Conservation (phyloP, 2,888 invertebrate species). For the Subacronicta megacephala region DNA sequence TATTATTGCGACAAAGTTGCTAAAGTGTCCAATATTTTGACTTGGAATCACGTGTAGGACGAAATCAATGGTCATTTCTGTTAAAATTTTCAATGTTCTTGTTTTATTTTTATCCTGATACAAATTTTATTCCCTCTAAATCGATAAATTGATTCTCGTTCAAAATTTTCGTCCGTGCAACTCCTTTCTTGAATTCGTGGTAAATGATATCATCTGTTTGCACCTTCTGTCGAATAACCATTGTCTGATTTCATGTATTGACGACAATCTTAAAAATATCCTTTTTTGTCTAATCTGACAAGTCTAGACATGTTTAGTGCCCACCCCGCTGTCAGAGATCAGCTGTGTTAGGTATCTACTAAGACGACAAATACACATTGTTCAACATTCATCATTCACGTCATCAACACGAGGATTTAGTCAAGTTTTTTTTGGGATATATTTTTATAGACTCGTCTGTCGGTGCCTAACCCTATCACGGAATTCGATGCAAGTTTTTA, state of each 20-base stretch:
- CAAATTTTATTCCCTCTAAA: slow-evolving; percentile 51
- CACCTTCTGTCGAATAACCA: slow-evolving; percentile 51
- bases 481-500: slow-evolving; percentile 73
- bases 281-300: slow-evolving; percentile 63
- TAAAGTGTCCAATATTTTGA: slow-evolving; percentile 70
- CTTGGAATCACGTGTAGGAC: slow-evolving; percentile 63
- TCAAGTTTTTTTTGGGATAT: slow-evolving; percentile 68
- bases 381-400: slow-evolving; percentile 82
- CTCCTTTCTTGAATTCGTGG: slow-evolving; percentile 66
- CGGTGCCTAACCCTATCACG: slow-evolving; percentile 70
- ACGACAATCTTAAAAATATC: slow-evolving; percentile 61
- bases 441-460: slow-evolving; percentile 75
- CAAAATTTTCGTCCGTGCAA: slow-evolving; percentile 58
- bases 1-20: slow-evolving; percentile 76
- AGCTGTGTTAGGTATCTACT: slow-evolving; percentile 72
- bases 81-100: slow-evolving; percentile 34
- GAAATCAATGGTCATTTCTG: slow-evolving; percentile 58
- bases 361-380: slow-evolving; percentile 80
- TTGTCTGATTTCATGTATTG: slow-evolving; percentile 52
- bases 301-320: slow-evolving; percentile 74
- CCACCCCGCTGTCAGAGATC: slow-evolving; percentile 71
- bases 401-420: slow-evolving; percentile 75
- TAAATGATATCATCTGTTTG: slow-evolving; percentile 75
- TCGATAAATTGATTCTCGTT: slow-evolving; percentile 59
- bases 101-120: slow-evolving; percentile 44